Evolutionary conservation across 2,113 vertebrate species (phyloP).

Genomic region (Tragelaphus scriptus): DNA sequence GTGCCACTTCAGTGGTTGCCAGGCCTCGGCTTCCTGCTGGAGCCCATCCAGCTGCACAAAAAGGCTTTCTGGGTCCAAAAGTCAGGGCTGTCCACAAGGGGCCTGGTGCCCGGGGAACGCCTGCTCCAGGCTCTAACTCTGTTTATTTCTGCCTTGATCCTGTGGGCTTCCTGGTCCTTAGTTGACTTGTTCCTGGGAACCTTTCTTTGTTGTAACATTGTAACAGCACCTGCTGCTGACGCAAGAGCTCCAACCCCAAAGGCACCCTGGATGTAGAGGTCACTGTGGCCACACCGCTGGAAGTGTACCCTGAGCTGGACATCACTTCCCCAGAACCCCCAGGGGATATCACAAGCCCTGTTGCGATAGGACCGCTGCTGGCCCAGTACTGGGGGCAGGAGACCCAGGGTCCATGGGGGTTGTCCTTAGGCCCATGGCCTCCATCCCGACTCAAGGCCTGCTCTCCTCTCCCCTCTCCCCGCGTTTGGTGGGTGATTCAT

Average conservation of each 20-base stretch:
- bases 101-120: background rate
- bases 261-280: fast-evolving
- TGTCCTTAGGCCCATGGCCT: background rate
- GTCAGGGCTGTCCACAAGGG: background rate
- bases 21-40: background rate
- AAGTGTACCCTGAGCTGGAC: background rate
- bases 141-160: background rate
- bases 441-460: fast-evolving
- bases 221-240: background rate
- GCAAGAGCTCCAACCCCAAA: background rate
- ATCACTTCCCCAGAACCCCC: fast-evolving
- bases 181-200: background rate
- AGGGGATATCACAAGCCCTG: background rate
- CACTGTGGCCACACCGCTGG: fast-evolving
- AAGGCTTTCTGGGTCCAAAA: background rate
- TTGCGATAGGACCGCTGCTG: fast-evolving
- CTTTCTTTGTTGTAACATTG: background rate
- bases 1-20: fast-evolving
- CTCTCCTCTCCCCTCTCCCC: background rate
- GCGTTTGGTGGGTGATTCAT: fast-evolving
- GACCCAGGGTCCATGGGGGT: background rate
- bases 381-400: background rate
- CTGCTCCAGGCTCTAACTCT: background rate
- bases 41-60: background rate
- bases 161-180: background rate